phyloP scores from a whole-genome alignment of 2,888 invertebrate genomes.

The Suillia variegata region DNA sequence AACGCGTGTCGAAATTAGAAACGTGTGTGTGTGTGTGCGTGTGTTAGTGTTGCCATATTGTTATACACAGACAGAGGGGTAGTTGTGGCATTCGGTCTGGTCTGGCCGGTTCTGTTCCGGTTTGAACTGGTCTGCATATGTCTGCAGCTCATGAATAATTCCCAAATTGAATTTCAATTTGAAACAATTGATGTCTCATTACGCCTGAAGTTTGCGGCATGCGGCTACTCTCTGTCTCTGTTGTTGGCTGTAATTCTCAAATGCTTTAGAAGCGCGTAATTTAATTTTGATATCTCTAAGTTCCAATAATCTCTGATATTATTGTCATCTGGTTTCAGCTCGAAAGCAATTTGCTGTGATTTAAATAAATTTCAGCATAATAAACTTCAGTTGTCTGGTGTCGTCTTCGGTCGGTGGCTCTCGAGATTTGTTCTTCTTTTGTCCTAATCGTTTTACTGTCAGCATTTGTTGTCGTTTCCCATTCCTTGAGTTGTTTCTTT shows the following conservation, averaged over 20 bases:
- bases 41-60: background rate
- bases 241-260: too few relatives aligned
- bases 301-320: too few relatives aligned
- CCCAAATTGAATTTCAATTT: slow-evolving; percentile 2
- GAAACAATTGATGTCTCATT: slow-evolving; percentile 2
- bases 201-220: background rate
- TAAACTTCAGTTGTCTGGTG: too few relatives aligned
- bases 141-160: background rate
- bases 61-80: too few relatives aligned
- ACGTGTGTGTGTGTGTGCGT: background rate
- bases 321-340: background rate
- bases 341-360: background rate
- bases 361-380: background rate
- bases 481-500: background rate
- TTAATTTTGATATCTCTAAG: too few relatives aligned
- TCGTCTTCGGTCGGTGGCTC: too few relatives aligned
- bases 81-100: background rate
- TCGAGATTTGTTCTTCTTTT: background rate
- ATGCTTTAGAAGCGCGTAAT: too few relatives aligned
- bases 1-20: background rate
- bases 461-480: background rate
- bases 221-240: background rate
- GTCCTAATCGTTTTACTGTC: background rate
- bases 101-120: background rate
- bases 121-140: too few relatives aligned